These are phyloP conservation scores for Nasonia giraulti DNA, from an alignment of 1,140 invertebrate species.

Conservation along the genomic window DNA sequence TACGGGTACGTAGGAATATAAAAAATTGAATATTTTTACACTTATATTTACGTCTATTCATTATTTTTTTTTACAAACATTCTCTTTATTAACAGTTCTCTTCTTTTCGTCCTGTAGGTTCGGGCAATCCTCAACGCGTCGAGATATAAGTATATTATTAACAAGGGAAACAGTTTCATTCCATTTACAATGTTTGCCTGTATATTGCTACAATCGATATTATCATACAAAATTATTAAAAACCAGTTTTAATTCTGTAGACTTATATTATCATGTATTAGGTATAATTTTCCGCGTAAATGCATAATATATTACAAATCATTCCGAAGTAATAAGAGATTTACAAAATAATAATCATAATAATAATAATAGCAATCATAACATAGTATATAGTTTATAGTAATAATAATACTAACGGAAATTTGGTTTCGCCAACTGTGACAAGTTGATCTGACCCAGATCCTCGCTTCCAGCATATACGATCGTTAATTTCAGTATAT, in stretches of 20 bases:
- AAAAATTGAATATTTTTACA: constrained; percentile 42
- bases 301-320: not conserved
- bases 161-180: constrained; percentile 5
- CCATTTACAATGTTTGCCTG: constrained; percentile 10
- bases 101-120: not conserved
- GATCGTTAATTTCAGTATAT: not conserved
- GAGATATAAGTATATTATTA: constrained; percentile 27
- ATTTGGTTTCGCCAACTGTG: not conserved
- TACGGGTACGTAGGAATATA: constrained; percentile 19
- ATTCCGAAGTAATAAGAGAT: not conserved
- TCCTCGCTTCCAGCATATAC: not conserved
- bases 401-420: constrained; percentile 23
- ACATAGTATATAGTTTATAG: not conserved
- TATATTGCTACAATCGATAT: not conserved
- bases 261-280: too few relatives aligned
- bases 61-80: constrained; percentile 1
- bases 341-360: not conserved
- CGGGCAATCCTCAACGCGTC: not conserved
- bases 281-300: not conserved
- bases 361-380: not conserved
- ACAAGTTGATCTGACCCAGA: not conserved
- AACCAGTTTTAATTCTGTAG: not conserved
- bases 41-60: constrained; percentile 21
- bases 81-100: constrained; percentile 19
- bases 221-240: constrained; percentile 31